Evolutionary conservation across 2,888 invertebrate genomes (phyloP).

Genomic region (Actias luna): DNA sequence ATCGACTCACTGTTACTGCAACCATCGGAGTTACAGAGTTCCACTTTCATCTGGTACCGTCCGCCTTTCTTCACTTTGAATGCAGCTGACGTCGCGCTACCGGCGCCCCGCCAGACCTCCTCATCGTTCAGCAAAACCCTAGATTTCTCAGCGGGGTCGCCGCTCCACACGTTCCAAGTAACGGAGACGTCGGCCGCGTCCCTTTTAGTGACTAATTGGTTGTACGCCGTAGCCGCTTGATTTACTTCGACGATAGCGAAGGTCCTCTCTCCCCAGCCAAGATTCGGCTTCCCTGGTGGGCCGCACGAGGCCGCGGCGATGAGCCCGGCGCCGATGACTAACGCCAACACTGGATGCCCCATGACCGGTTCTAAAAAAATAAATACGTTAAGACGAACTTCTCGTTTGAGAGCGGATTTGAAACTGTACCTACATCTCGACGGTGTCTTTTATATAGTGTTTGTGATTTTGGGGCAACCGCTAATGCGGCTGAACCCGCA

Average conservation of each 20-base stretch:
- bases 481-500: slow-evolving; percentile 65
- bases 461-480: slow-evolving; percentile 76
- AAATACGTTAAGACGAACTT: slow-evolving; percentile 55
- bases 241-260: slow-evolving; percentile 76
- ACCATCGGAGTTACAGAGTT: slow-evolving; percentile 71
- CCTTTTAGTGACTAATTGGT: slow-evolving; percentile 66
- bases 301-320: slow-evolving; percentile 44
- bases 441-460: slow-evolving; percentile 72
- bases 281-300: slow-evolving; percentile 69
- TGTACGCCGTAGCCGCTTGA: slow-evolving; percentile 76
- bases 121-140: slow-evolving; percentile 61
- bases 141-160: slow-evolving; percentile 64
- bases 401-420: slow-evolving; percentile 57
- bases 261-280: slow-evolving; percentile 75
- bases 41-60: slow-evolving; percentile 67
- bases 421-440: slow-evolving; percentile 63
- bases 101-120: slow-evolving; percentile 65
- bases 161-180: slow-evolving; percentile 77
- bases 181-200: slow-evolving; percentile 72
- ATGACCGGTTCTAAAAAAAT: slow-evolving; percentile 69
- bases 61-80: slow-evolving; percentile 75
- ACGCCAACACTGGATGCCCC: slow-evolving; percentile 53
- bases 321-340: slow-evolving; percentile 50
- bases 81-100: slow-evolving; percentile 59
- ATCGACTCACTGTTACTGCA: slow-evolving; percentile 67